A percentile compares a stretch with the other conserved stretches of the same genome.
phyloP scores from a whole-genome alignment of 2,888 invertebrate genomes.

The Cecidostiba fungosa region DNA sequence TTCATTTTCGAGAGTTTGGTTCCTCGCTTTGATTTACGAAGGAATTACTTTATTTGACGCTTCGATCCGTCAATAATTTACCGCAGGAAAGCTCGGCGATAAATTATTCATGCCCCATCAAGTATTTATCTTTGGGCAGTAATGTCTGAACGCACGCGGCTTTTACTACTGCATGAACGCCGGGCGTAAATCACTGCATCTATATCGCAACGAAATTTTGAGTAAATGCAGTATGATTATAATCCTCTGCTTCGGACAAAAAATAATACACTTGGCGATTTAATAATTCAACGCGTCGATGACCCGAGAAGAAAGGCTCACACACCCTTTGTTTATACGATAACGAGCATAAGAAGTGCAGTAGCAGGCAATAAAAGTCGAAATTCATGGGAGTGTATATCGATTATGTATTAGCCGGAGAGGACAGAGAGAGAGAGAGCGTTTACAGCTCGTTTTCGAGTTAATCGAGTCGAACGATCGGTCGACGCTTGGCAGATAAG shows the following conservation, averaged over 20 bases:
- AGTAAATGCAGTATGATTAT: too few relatives aligned
- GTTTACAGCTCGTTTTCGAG: slow-evolving; percentile 53
- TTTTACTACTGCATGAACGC: not conserved
- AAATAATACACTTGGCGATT: not conserved
- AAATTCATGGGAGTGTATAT: slow-evolving; percentile 49
- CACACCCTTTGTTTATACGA: not conserved
- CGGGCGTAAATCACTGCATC: not conserved
- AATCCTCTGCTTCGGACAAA: not conserved
- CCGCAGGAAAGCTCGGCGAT: not conserved
- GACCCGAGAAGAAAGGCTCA: slow-evolving; percentile 7
- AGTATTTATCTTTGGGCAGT: not conserved
- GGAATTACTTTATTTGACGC: not conserved
- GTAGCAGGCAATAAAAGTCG: slow-evolving; percentile 25
- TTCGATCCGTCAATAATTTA: not conserved
- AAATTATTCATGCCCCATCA: slow-evolving; percentile 3
- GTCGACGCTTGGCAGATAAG: slow-evolving; percentile 12
- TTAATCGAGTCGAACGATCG: slow-evolving; percentile 58
- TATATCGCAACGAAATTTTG: not conserved
- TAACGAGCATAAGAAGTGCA: not conserved
- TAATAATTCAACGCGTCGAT: not conserved
- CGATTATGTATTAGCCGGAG: slow-evolving; percentile 53
- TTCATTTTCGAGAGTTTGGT: not conserved
- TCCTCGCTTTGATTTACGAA: not conserved
- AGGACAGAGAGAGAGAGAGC: slow-evolving; percentile 2
- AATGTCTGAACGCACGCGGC: not conserved